Evolutionary conservation across 2,797 vertebrate genomes (phyloP), one percentile per base, ranked within the genome.

Genomic region (Hapalemur alaotrensis): DNA sequence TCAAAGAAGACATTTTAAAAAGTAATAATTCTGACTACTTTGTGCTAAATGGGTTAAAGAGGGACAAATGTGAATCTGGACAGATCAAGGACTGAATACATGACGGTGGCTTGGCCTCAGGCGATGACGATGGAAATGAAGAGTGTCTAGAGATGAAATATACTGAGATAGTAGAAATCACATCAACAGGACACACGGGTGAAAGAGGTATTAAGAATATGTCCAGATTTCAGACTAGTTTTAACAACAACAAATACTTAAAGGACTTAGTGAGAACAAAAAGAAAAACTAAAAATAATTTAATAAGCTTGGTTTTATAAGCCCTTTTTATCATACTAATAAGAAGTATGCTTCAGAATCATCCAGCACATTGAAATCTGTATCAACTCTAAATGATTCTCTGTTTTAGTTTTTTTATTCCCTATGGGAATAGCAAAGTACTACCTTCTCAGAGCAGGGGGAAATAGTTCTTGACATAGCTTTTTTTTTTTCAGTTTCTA

Each of bases 341-440:
- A 90, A 76, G 38, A 89, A 10, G 0, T 41, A 6, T 89, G 11
- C 46, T 93, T 73, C 12, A 14, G 69, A 96, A 32, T 52, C 92
- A 96, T 13, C 79, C 7, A 96, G 78, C 14, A 82, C 80, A 78
- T 18, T 70, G 38, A 57, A 94, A 96, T 93, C 78, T 7, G 18
- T 61, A 59, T 91, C 91, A 87, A 46, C 12, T 85, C 38, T 70
- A 50, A 76, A 9, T 69, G 63, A 1, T 91, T 96, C 91, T 63
- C 73, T 2, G 50, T 89, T 91, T 91, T 63, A 22, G 6, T 52
- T 88, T 89, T 89, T 84, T 52, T 22, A 50, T 46, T 65, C 28
- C 9, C 59, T 4, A 1, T 0, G 57, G 72, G 9, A 80, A 2
- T 13, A 94, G 22, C n/a, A 79, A 91, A 52, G 28, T 14, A 70